Evolutionary conservation across 1,140 invertebrate species (phyloP), one percentile per base, ranked within the genome.

Genomic region (Eurosta solidaginis): DNA sequence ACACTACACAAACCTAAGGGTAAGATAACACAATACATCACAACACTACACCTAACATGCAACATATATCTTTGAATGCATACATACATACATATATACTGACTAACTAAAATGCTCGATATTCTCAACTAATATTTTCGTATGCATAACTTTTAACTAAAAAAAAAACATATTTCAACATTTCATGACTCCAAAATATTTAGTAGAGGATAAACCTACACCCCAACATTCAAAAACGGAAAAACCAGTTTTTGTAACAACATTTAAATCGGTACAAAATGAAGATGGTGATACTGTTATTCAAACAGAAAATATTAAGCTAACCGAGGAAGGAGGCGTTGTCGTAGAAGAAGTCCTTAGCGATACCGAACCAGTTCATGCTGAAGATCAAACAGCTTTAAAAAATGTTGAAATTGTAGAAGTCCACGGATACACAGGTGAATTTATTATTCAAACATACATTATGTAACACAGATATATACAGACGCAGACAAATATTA

Each of bases 331-430:
- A 77, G 82, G 87, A 81, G 86, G 83, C 73, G 79, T 87, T 79
- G 78, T 87, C 76, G 82, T 88, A 81, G 87, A 88, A 79, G 86
- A 90, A 81, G 81, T 84, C 20, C 81, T 85, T 44, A 88, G 89
- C 81, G 88, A 89, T 80, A 82, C 84, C 73, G 84, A 85, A 81
- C 79, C 83, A 80, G 79, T 79, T 84, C 68, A 82, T 77, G 80
- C 83, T 83, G 82, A 75, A 12, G 68, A 74, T 52, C 40, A 82
- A 79, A 83, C 73, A 78, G 79, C 80, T 80, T 83, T 82, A 73
- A 79, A 82, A 79, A 81, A 83, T 79, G 77, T 87, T 76, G 84
- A 87, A 84, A 87, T 87, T 79, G 81, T 81, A 68, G 85, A 87
- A 83, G 81, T 87, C 84, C 81, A 77, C 84, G 84, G 84, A 76